Conservation (phyloP, 2,888 invertebrate genomes). For the Yponomeuta plumbellus region DNA sequence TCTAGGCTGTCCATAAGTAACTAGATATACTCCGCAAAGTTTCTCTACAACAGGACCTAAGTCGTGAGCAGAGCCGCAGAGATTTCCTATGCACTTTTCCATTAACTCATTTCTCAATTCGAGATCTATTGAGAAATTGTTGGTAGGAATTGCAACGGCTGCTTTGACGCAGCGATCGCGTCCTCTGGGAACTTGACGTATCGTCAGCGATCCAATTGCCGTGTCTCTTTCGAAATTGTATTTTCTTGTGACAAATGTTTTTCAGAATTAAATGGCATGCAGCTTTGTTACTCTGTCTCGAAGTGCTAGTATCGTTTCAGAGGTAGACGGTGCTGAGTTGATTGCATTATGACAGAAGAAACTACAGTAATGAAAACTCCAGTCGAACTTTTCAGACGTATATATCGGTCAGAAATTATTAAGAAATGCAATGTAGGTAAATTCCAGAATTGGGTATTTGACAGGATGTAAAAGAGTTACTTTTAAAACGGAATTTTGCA, state of each 20-base stretch:
- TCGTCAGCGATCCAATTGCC: neutral
- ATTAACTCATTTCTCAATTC: slow-evolving; percentile 32
- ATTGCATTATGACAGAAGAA: no score
- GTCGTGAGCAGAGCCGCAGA: neutral
- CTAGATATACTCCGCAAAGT: neutral
- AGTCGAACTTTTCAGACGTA: neutral
- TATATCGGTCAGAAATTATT: neutral
- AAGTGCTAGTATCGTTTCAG: neutral
- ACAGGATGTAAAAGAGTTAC: no score
- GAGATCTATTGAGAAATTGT: slow-evolving; percentile 44
- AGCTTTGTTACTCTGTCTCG: neutral
- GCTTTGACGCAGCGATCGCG: slow-evolving; percentile 36
- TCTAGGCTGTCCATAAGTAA: neutral
- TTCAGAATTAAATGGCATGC: neutral
- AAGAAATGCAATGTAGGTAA: no score
- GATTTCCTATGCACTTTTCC: slow-evolving; percentile 28
- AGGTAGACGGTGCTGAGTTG: neutral
- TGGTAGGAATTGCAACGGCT: slow-evolving; percentile 37
- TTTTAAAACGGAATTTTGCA: no score
- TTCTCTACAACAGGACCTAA: neutral
- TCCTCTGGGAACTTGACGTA: slow-evolving; percentile 6
- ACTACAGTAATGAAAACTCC: no score
- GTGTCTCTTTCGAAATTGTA: neutral
- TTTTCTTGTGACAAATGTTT: neutral
- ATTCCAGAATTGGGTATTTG: no score